A percentile compares a stretch with the other conserved stretches of the same genome.
phyloP scores from a whole-genome alignment of 2,888 invertebrate genomes.

The Amphipoea oculea region DNA sequence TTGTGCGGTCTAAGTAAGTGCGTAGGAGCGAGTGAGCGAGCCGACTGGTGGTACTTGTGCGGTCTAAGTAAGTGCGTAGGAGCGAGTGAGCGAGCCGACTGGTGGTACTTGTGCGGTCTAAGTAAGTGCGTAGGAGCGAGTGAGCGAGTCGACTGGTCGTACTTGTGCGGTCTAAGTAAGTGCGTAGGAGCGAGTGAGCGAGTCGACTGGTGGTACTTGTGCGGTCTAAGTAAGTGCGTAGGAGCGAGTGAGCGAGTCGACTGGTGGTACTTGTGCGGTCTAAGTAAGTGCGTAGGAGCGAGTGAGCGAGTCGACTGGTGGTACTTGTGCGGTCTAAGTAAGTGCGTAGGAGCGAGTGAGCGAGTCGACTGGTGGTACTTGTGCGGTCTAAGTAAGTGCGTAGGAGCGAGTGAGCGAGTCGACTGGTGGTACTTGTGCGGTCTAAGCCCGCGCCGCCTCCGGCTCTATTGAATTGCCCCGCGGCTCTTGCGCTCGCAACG shows the following conservation, averaged over 20 bases:
- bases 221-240: not conserved
- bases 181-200: not conserved
- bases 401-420: not conserved
- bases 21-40: not conserved
- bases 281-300: not conserved
- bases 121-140: too few species aligned
- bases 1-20: not conserved
- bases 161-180: conserved; percentile 4
- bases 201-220: not conserved
- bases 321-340: not conserved
- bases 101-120: conserved; percentile 2
- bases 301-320: not conserved
- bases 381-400: not conserved
- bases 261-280: conserved; percentile 2
- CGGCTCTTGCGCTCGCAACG: conserved; percentile 61
- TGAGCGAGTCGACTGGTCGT: not conserved
- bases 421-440: conserved; percentile 1
- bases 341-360: too few species aligned
- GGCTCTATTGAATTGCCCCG: conserved; percentile 58
- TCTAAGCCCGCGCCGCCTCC: conserved; percentile 23
- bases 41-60: not conserved
- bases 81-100: not conserved
- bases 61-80: not conserved
- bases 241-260: not conserved
- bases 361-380: not conserved